Conservation (phyloP, 2,888 invertebrate species). For the Scrobipalpa atriplicella region DNA sequence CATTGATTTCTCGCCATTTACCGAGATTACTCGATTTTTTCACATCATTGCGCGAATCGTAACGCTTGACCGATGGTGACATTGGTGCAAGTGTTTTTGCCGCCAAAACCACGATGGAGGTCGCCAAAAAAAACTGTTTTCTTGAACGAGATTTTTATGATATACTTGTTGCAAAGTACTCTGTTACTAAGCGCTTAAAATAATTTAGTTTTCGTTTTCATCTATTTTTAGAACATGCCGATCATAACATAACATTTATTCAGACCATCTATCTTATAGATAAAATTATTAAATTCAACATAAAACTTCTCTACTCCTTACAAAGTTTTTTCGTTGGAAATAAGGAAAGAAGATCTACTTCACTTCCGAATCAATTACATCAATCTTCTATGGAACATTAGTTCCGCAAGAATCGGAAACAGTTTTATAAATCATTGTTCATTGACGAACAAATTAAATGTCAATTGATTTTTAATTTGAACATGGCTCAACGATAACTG, state of each 20-base stretch:
- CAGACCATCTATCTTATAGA: no score
- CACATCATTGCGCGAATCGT: constrained; percentile 70
- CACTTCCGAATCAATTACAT: constrained; percentile 20
- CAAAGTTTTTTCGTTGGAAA: background rate
- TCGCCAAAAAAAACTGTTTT: constrained; percentile 52
- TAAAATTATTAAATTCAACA: no score
- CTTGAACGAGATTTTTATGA: constrained; percentile 25
- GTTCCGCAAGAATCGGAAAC: background rate
- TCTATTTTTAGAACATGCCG: no score
- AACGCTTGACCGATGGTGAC: constrained; percentile 75
- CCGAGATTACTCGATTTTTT: constrained; percentile 74
- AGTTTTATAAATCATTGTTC: no score
- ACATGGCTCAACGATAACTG: background rate
- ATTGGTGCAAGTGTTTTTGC: constrained; percentile 70
- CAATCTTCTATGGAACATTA: background rate
- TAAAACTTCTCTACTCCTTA: background rate
- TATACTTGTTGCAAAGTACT: background rate
- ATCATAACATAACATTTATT: no score
- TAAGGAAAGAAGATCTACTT: background rate
- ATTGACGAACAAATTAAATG: constrained; percentile 8
- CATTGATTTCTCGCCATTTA: constrained; percentile 79
- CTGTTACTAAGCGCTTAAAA: background rate
- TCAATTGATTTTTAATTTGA: constrained; percentile 4
- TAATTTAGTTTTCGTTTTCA: background rate
- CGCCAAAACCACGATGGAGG: constrained; percentile 60